Percentiles rank a stretch among this genome's conserved stretches.
Evolutionary conservation across 2,888 invertebrate genomes (phyloP).

Genomic region (Euzophera pinguis): DNA sequence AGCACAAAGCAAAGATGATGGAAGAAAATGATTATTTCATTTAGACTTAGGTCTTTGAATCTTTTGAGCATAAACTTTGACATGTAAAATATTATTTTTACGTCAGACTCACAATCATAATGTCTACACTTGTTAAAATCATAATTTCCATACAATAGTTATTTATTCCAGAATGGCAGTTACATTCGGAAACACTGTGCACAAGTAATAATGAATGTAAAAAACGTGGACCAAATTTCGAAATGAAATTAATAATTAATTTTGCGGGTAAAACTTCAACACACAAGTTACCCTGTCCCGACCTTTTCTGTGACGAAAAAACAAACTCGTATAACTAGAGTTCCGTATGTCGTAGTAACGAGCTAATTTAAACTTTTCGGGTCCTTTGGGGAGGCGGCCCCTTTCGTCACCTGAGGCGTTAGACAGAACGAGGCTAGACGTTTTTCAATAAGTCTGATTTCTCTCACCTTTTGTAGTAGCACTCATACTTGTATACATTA

Average conservation of each 20-base stretch:
- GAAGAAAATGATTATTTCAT: no score
- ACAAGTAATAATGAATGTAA: constrained; percentile 19
- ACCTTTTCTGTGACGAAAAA: constrained; percentile 10
- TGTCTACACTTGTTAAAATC: background rate
- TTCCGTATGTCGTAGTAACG: constrained; percentile 66
- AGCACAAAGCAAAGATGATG: no score
- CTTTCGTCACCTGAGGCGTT: constrained; percentile 12
- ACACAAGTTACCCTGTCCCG: constrained; percentile 67
- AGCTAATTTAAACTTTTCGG: constrained; percentile 80
- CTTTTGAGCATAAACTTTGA: no score
- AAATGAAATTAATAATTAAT: constrained; percentile 67
- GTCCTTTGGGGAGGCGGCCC: constrained; percentile 56
- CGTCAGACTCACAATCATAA: background rate
- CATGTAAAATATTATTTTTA: background rate
- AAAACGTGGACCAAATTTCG: constrained; percentile 16
- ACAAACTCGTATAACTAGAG: constrained; percentile 2
- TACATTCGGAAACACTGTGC: constrained; percentile 33
- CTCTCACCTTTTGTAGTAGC: background rate
- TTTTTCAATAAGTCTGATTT: constrained; percentile 4
- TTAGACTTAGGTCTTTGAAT: no score
- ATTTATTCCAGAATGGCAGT: no score
- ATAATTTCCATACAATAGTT: background rate
- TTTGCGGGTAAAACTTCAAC: constrained; percentile 56
- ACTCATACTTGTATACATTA: background rate
- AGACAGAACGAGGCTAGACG: background rate